Base-by-base conservation (phyloP, 2,113 vertebrate species). In the Diadophis punctatus region DNA sequence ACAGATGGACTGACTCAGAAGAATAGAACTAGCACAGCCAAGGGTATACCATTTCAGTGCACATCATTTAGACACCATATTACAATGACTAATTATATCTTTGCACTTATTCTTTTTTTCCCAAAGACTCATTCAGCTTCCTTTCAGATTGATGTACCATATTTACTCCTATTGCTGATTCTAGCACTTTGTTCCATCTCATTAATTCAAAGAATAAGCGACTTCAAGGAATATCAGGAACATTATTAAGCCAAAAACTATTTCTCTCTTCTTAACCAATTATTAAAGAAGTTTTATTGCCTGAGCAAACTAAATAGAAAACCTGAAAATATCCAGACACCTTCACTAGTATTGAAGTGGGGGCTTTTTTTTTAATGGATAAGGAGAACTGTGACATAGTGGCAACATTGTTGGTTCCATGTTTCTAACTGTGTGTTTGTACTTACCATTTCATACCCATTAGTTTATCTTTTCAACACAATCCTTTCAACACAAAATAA, bases 111-210 rank as follows among this genome's bases (percentile, higher is more conserved):
- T 92, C 92, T 46, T 92, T 92, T 93, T 90, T 80, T 39, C 2
- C 91, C 27, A 91, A 92, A 95, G 93, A 94, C 90, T 93, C 96
- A 87, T 95, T 97, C 95, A 58, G 43, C 39, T 84, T 94, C 84
- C 90, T 95, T 60, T 95, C 85, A 88, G 95, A 96, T 88, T 96
- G 92, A 92, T 95, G 90, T 68, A 91, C 84, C 96, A 93, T 97
- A 94, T 97, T 96, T 97, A 90, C 74, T 94, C 94, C 90, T 94
- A 86, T 92, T 96, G 94, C 93, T 97, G 93, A 95, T 93, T 97
- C 3, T 0, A 95, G 91, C 84, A 94, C 16, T 94, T 96, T 95
- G 91, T 93, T 88, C 95, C 87, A 87, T 94, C 89, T 95, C 93
- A 96, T 93, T 96, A 95, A 97, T 96, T 97, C 93, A 95, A 93